These are phyloP conservation scores for Strix aluco DNA, from an alignment of 2,113 vertebrate genomes.

Conservation along the genomic window DNA sequence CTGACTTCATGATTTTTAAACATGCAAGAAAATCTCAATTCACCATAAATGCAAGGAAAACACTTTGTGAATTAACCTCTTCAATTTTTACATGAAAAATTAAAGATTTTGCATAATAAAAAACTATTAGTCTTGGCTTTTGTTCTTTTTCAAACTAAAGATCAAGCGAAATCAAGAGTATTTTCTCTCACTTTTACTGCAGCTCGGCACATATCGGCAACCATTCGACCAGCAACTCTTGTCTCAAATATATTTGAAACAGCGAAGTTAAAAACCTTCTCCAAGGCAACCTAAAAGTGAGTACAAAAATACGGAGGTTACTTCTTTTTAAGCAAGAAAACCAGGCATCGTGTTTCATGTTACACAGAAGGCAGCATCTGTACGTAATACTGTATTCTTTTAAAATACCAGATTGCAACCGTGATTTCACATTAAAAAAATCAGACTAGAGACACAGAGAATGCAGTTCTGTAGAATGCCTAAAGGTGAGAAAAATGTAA, in stretches of 20 bases:
- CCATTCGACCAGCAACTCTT: constrained; percentile 95
- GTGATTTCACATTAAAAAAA: not conserved
- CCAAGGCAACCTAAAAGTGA: constrained; percentile 87
- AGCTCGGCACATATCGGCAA: constrained; percentile 97
- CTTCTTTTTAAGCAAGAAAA: not conserved
- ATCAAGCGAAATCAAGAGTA: not conserved
- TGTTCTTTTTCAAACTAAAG: not conserved
- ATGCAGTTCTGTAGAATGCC: not conserved
- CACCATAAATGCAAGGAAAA: not conserved
- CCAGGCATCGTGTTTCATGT: not conserved
- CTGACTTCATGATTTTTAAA: not conserved
- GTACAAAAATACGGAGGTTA: not conserved
- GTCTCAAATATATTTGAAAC: constrained; percentile 98
- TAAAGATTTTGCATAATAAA: not conserved
- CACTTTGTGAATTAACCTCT: not conserved
- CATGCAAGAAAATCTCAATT: not conserved
- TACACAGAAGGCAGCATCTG: not conserved
- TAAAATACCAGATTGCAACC: not conserved
- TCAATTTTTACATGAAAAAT: not conserved
- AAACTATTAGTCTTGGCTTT: not conserved
- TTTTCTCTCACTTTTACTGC: constrained; percentile 86
- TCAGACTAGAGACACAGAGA: not conserved
- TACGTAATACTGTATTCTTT: not conserved
- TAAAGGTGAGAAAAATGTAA: not conserved
- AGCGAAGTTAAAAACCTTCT: constrained; percentile 97